Evolutionary conservation across 2,888 invertebrate species (phyloP), one percentile per base, ranked within the genome.

Genomic region (Heliothis peltigera): DNA sequence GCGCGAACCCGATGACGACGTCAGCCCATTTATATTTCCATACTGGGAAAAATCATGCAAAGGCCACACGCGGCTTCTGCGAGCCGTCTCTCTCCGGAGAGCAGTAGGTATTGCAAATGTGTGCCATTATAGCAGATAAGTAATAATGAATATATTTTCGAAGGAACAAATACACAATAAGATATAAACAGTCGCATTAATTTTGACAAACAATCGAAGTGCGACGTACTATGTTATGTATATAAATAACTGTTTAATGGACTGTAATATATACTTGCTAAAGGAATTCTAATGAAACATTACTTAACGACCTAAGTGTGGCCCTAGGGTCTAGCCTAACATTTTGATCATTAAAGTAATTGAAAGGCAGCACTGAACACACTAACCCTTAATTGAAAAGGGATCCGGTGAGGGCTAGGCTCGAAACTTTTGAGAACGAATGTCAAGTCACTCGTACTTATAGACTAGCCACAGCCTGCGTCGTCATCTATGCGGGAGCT

Each of bases 291-390:
- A 67, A 69, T 64, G 53, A 69, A 77, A 61, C 55, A 43, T 49
- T 44, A 35, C 64, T 54, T 59, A 77, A 75, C 58, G 48, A 53
- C 49, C 62, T 39, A 47, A 64, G 52, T 66, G 47, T 55, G 48
- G 55, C 58, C 77, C 70, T 81, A 80, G 79, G 63, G 72, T 43
- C 51, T 71, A 71, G 74, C 74, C 78, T 19, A 1, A 79, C 85
- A 83, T 85, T 78, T 75, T 86, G 85, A 89, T 90, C 87, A 89
- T 87, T 86, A 85, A 86, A 87, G 87, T 88, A 85, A 79, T 71
- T 80, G 82, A 74, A 80, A 75, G 76, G 66, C 78, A 72, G 77
- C 70, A 18, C 2, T 0, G 72, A 71, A 69, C 43, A 44, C 32
- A 28, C 58, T 47, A 65, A 67, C 65, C 79, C 70, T 77, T 77